Evolutionary conservation across 2,888 invertebrate genomes (phyloP), one percentile per base, ranked within the genome.

Genomic region (Athripsodes cinereus): DNA sequence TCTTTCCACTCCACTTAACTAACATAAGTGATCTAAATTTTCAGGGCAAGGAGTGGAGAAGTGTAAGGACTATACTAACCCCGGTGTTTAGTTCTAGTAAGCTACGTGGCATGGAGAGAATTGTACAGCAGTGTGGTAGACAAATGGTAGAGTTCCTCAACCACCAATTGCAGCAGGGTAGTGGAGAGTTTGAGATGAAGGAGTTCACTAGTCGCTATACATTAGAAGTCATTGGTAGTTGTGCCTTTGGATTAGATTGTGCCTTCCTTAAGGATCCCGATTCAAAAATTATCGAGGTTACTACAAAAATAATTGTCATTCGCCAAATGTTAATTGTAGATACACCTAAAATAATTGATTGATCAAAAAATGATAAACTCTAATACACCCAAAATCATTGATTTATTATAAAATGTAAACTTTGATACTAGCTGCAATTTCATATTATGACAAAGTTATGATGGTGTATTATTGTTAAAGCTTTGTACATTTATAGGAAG

Each of bases 31-130:
- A n/a, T n/a, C n/a, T n/a, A n/a, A n/a, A n/a, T n/a, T n/a, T n/a
- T n/a, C 26, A 78, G 75, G 79, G 79, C 5, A 64, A 69, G 58
- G 76, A 79, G 71, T 81, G 81, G 81, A 81, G 80, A 69, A 70
- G 70, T 49, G 76, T 81, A 2, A 69, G 81, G 26, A 74, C 77
- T 59, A 72, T 73, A n/a, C 66, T 81, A 58, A 81, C 81, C 10
- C 81, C 81, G 2, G 73, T 79, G 1, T 81, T 81, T 65, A 80
- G 80, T 64, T 80, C 81, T 10, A 73, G 77, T 13, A 76, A 80
- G 22, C 65, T 81, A 49, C 76, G 76, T 64, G 71, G 72, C 55
- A 81, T 81, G 81, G 67, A 77, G 46, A 73, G 75, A 8, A 67
- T 81, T 6, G 71, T 81, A 21, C 69, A 76, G 46, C 63, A 74